A percentile compares a stretch with the other conserved stretches of the same genome.
Evolutionary conservation across 2,113 vertebrate species (phyloP).

Genomic region (Gymnocephalus cernua): DNA sequence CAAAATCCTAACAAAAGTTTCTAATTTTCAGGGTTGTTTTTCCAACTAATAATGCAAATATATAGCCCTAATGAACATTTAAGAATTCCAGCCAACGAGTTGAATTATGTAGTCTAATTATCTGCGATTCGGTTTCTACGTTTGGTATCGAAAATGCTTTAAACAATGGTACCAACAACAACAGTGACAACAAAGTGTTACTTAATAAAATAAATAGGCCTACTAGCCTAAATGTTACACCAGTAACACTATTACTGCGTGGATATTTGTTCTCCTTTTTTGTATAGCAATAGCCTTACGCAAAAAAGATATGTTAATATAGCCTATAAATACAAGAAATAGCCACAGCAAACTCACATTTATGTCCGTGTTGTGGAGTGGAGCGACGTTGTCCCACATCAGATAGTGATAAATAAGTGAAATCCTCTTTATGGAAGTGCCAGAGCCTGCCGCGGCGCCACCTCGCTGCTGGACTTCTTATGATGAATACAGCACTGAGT

Average conservation of each 20-base stretch:
- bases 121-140: neutral
- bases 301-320: neutral
- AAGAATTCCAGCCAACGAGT: neutral
- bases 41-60: too few species aligned
- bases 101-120: neutral
- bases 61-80: too few species aligned
- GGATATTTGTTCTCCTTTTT: neutral
- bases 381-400: neutral
- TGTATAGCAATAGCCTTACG: neutral
- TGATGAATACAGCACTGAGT: neutral
- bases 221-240: neutral
- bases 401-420: neutral
- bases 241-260: neutral
- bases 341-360: constrained; percentile 2
- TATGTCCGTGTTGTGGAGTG: neutral
- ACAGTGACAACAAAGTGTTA: neutral
- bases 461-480: neutral
- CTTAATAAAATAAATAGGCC: neutral
- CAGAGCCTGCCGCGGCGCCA: constrained; percentile 3
- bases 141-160: neutral
- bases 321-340: neutral
- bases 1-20: neutral
- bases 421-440: neutral
- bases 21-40: too few species aligned
- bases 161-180: neutral